These are phyloP conservation scores for Pachliopta kotzebuea DNA, from an alignment of 2,888 invertebrate species.

Conservation along the genomic window DNA sequence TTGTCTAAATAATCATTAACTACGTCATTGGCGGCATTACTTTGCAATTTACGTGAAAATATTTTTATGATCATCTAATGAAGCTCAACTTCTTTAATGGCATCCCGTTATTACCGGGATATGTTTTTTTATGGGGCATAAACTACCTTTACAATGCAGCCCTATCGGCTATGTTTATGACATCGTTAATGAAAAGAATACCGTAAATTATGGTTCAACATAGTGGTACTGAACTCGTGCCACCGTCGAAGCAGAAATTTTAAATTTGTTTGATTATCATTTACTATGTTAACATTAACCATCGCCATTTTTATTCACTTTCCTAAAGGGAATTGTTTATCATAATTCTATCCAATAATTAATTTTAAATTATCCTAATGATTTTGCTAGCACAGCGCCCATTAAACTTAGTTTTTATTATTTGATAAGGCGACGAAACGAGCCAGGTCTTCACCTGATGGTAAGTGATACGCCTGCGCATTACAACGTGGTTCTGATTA, in stretches of 20 bases:
- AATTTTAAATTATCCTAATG: no score
- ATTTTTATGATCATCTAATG: slow-evolving; percentile 24
- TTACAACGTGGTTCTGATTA: no score
- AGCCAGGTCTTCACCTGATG: no score
- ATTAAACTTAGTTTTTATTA: no score
- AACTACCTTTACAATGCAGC: slow-evolving; percentile 16
- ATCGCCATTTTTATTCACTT: no score
- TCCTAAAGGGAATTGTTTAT: no score
- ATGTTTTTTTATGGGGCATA: slow-evolving; percentile 16
- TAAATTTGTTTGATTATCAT: neutral
- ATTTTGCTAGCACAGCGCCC: no score
- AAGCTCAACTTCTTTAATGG: slow-evolving; percentile 18
- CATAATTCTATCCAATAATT: no score
- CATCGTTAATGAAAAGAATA: slow-evolving; percentile 15
- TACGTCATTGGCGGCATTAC: slow-evolving; percentile 12
- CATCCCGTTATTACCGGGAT: slow-evolving; percentile 15
- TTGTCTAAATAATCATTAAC: slow-evolving; percentile 16
- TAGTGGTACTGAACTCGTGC: slow-evolving; percentile 7
- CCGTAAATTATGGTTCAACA: slow-evolving; percentile 10
- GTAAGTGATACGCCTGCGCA: no score
- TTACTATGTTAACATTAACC: neutral
- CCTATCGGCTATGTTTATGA: slow-evolving; percentile 15
- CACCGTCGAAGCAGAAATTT: slow-evolving; percentile 8
- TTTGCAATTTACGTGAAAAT: slow-evolving; percentile 17
- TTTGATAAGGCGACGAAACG: no score